These are phyloP conservation scores for Yponomeuta evonymella DNA, from an alignment of 2,888 invertebrate genomes.

Conservation along the genomic window DNA sequence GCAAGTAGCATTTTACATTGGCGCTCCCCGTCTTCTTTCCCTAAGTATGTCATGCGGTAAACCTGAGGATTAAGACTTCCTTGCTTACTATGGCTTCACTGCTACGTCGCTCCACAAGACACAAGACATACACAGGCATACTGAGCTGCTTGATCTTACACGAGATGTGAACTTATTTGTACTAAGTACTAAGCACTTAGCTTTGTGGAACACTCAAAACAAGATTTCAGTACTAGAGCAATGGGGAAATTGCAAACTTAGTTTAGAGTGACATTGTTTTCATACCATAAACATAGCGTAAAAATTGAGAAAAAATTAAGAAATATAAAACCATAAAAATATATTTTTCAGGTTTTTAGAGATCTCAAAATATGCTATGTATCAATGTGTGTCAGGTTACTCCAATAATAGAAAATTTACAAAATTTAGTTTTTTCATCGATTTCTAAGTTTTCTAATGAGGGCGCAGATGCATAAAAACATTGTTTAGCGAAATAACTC, in stretches of 20 bases:
- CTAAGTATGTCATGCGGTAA: constrained; percentile 6
- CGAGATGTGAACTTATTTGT: not conserved
- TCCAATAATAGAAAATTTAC: no score
- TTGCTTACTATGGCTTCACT: constrained; percentile 3
- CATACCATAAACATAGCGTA: not conserved
- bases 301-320: not conserved
- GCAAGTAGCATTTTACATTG: constrained; percentile 4
- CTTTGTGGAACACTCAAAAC: constrained; percentile 4
- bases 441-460: no score
- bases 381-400: no score
- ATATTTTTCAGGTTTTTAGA: no score
- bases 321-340: no score
- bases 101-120: not conserved
- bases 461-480: no score
- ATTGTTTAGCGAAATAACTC: no score
- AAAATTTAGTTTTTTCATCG: no score
- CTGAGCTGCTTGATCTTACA: not conserved
- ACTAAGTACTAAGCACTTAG: constrained; percentile 2
- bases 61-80: constrained; percentile 5
- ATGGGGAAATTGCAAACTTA: not conserved
- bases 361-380: no score
- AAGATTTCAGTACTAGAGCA: not conserved
- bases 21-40: not conserved
- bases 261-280: no score
- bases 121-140: not conserved